phyloP scores from a whole-genome alignment of 2,797 vertebrate species.

The Botia almorhae region DNA sequence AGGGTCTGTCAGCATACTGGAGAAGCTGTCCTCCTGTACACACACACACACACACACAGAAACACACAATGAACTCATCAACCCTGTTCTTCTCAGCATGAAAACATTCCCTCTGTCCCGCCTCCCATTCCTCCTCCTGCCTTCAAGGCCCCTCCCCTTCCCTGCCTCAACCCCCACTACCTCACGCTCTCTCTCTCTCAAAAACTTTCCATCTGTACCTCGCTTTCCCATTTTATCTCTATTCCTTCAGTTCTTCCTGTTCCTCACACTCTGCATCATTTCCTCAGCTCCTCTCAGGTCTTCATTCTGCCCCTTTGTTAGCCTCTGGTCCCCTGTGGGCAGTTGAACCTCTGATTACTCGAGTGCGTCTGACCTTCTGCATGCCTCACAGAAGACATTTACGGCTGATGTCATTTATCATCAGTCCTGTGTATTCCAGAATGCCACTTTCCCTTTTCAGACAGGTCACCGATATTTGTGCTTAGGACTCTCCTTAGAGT shows the following conservation, averaged over 20 bases:
- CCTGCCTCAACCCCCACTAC: conserved; percentile 68
- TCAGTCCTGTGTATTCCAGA: conserved; percentile 2
- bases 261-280: conserved; percentile 27
- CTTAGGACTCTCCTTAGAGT: too few relatives aligned
- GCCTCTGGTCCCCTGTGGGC: not conserved
- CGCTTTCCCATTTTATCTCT: conserved; percentile 15
- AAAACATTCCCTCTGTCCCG: conserved; percentile 65
- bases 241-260: conserved; percentile 39
- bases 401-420: conserved; percentile 6
- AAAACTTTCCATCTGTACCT: conserved; percentile 24
- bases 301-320: conserved; percentile 5
- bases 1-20: conserved; percentile 66
- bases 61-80: conserved; percentile 73
- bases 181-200: conserved; percentile 55
- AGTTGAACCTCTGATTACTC: conserved; percentile 15
- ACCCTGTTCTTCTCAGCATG: conserved; percentile 67
- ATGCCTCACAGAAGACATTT: conserved; percentile 8
- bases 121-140: conserved; percentile 57
- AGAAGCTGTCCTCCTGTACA: conserved; percentile 66
- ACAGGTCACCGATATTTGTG: not conserved
- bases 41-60: not conserved
- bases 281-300: not conserved
- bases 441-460: not conserved
- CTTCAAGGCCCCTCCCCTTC: conserved; percentile 34
- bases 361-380: not conserved